Evolutionary conservation across 2,888 invertebrate species (phyloP).

Genomic region (Luperina testacea): DNA sequence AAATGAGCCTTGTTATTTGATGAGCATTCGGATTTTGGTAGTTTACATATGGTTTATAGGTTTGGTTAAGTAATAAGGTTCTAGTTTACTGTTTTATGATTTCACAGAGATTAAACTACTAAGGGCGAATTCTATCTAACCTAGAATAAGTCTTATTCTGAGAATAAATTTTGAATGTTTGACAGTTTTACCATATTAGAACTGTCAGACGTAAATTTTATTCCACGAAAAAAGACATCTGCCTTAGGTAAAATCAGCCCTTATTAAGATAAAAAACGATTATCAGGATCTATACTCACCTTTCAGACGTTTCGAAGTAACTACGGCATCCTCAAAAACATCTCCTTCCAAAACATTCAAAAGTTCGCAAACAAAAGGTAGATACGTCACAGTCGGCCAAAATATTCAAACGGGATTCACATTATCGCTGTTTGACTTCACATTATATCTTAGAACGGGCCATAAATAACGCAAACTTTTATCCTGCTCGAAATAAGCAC

Average conservation of each 20-base stretch:
- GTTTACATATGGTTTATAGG: slow-evolving; percentile 57
- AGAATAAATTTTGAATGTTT: too few species aligned
- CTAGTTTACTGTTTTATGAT: not conserved
- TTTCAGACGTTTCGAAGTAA: not conserved
- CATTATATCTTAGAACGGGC: slow-evolving; percentile 89
- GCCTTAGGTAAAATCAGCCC: too few species aligned
- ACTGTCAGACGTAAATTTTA: not conserved
- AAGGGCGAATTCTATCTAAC: not conserved
- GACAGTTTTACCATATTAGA: not conserved
- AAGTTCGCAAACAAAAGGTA: slow-evolving; percentile 63
- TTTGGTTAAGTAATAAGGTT: slow-evolving; percentile 39
- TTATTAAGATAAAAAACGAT: not conserved
- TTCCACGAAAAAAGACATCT: not conserved
- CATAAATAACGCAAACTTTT: slow-evolving; percentile 90
- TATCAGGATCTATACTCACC: too few species aligned
- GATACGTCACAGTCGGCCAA: slow-evolving; percentile 76
- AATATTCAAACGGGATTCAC: slow-evolving; percentile 85
- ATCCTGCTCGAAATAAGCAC: slow-evolving; percentile 90
- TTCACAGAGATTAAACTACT: not conserved
- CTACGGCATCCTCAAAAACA: not conserved
- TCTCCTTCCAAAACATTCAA: slow-evolving; percentile 35
- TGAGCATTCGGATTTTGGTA: slow-evolving; percentile 64
- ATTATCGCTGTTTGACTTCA: slow-evolving; percentile 90
- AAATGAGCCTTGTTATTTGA: slow-evolving; percentile 84
- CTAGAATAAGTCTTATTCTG: too few species aligned